These are phyloP conservation scores for Mustela nigripes DNA, from an alignment of 2,113 vertebrate genomes.

Conservation along the genomic window DNA sequence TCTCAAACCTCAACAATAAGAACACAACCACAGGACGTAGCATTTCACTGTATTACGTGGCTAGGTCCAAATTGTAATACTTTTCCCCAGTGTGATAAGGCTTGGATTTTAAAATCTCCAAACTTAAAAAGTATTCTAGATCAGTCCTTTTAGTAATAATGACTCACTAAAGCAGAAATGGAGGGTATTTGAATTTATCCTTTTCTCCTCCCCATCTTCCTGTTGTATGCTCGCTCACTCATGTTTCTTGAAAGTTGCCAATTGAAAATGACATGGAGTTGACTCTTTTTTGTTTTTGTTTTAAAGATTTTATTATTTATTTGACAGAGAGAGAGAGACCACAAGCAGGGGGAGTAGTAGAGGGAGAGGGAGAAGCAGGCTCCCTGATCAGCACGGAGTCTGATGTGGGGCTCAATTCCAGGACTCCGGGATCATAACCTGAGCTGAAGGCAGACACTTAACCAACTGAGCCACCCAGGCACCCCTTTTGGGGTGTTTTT, in stretches of 20 bases:
- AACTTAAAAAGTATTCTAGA: background rate
- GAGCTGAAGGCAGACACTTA: no score
- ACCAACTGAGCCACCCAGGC: no score
- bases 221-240: background rate
- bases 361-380: no score
- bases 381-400: no score
- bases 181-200: background rate
- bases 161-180: constrained; percentile 29
- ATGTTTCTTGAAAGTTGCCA: background rate
- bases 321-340: no score
- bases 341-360: no score
- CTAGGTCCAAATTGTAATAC: background rate
- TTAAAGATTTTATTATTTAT: no score
- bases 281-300: background rate
- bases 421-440: no score
- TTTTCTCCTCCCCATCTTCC: background rate
- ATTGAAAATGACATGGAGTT: background rate
- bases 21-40: background rate
- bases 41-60: constrained; percentile 1
- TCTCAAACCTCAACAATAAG: constrained; percentile 1
- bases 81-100: background rate
- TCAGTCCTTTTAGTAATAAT: background rate
- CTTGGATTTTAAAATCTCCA: constrained; percentile 26
- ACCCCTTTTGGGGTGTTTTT: background rate
- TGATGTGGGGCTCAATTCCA: no score